Conservation (phyloP, 2,113 vertebrate species). For the Spheniscus mendiculus region DNA sequence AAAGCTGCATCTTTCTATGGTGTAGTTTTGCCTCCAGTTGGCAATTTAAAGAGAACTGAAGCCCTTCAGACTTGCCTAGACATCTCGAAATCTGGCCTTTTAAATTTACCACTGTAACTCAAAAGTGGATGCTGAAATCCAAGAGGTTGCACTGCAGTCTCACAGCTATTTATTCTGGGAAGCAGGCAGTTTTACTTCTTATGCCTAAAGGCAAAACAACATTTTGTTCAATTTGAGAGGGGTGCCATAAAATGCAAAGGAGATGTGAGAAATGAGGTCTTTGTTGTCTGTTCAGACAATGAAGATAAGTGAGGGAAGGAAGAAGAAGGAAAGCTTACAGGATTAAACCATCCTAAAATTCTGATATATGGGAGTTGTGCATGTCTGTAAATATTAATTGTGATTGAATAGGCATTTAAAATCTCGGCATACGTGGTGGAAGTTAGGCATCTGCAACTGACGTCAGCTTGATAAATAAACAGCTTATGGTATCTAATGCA, state of each 20-base stretch:
- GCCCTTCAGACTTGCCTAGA: neutral
- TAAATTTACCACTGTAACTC: neutral
- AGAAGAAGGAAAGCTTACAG: neutral
- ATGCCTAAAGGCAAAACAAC: neutral
- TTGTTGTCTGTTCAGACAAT: neutral
- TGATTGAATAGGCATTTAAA: neutral
- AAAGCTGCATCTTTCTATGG: neutral
- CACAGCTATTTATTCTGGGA: neutral
- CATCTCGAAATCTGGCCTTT: accelerated
- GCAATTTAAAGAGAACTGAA: neutral
- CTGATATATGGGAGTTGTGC: neutral
- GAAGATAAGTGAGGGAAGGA: neutral
- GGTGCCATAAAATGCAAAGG: neutral
- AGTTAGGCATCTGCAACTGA: neutral
- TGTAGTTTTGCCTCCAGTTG: neutral
- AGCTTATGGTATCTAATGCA: neutral
- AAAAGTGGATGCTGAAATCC: neutral
- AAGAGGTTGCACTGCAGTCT: neutral
- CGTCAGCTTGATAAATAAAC: neutral
- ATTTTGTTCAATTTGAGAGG: neutral
- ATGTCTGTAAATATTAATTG: neutral
- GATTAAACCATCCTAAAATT: neutral
- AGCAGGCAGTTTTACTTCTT: neutral
- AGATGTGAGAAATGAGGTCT: neutral
- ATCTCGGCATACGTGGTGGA: neutral